Evolutionary conservation across 1,140 invertebrate genomes (phyloP).

Genomic region (Octopus bimaculoides): DNA sequence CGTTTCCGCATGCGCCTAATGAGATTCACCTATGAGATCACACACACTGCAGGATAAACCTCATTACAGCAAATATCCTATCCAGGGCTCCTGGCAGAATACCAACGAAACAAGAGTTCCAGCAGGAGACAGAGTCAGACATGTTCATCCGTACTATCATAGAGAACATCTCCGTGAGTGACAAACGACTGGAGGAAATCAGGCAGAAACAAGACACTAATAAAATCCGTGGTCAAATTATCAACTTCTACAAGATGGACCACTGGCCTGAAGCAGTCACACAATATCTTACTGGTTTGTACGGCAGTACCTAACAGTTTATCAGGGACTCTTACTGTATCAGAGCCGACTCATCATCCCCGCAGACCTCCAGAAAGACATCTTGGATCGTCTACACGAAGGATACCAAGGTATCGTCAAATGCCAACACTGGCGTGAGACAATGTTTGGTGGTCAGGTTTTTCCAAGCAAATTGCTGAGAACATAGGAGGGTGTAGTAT

Average conservation of each 20-base stretch:
- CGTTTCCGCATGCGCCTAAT: constrained; percentile 25
- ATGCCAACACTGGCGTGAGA: neutral
- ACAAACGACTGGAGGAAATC: neutral
- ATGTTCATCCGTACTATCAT: neutral
- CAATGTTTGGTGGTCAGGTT: neutral
- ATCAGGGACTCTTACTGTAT: neutral
- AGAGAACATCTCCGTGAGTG: neutral
- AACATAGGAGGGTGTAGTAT: neutral
- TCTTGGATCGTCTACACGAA: neutral
- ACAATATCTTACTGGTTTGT: constrained; percentile 1
- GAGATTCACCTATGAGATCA: constrained; percentile 19
- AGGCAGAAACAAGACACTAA: constrained; percentile 8
- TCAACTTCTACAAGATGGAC: neutral
- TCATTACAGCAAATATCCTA: constrained; percentile 17
- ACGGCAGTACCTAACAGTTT: neutral
- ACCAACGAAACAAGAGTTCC: constrained; percentile 3
- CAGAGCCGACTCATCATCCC: neutral
- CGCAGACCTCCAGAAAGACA: neutral
- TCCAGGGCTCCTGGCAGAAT: neutral
- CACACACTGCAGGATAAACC: constrained; percentile 21
- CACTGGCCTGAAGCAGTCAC: neutral
- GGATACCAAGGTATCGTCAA: neutral
- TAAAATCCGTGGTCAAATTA: constrained; percentile 5
- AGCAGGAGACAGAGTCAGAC: constrained; percentile 10
- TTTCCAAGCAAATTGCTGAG: constrained; percentile 9